Base-by-base conservation (phyloP, 2,113 vertebrate genomes). In the Cebus imitator region DNA sequence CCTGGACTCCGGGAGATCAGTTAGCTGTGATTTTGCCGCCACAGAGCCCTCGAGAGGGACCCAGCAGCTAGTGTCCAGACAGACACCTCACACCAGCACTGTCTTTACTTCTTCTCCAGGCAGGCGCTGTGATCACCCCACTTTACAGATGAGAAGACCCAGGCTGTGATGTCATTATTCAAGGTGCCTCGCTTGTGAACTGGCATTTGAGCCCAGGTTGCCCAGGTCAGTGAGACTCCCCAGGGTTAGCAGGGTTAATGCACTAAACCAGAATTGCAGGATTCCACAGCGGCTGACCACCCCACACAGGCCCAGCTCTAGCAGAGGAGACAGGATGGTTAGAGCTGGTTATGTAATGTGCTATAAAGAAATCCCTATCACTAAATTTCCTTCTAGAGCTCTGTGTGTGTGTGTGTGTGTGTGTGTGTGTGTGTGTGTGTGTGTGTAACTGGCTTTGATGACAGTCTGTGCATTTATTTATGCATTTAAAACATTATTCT, bases 281-380 rank as follows among this genome's bases (percentile, higher is more conserved):
- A 37, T 45, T 27, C 43, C 17, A 1, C 48, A 17, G 50, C 5
- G 13, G 20, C 50, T 1, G 18, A 20, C 1, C 3, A 6, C 72
- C 40, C n/a, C 72, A 40, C 0, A 3, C 35, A 13, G 14, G 32
- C 40, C 64, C 70, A 30, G 8, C 14, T 61, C n/a, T 72, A 25
- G 5, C 0, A 64, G 58, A 23, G 43, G 18, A 73, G 30, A 48
- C 3, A 1, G 58, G 45, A 35, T 3, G 25, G 1, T 14, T 9
- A 50, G 66, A 75, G 52, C 20, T 52, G 50, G 78, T 40, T 43
- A 14, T 35, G 40, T 61, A 35, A 32, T 7, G n/a, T 27, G 27
- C 86, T 43, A 10, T 43, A 25, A 32, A 75, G 43, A 35, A 43
- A 27, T 6, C 4, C 17, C 5, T 30, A 17, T 37, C 48, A 37